Evolutionary conservation across 2,797 vertebrate species (phyloP).

Genomic region (Podarcis lilfordi): DNA sequence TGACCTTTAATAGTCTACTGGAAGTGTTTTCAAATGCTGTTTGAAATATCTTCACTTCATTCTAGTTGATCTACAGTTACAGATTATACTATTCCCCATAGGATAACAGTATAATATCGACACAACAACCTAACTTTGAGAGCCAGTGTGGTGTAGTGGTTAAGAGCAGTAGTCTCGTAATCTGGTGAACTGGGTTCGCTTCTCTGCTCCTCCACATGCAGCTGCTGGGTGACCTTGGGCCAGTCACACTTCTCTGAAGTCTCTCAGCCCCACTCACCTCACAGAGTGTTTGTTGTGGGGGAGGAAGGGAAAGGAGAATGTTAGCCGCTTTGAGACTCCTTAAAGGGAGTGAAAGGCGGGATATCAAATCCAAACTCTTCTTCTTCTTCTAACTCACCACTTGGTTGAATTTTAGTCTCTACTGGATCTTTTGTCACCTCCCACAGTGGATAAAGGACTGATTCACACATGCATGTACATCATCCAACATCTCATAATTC

Average conservation of each 20-base stretch:
- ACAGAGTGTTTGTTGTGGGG: too few relatives aligned
- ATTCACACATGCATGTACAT: constrained; percentile 6
- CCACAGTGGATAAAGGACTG: neutral
- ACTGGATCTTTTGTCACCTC: neutral
- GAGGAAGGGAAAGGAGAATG: too few relatives aligned
- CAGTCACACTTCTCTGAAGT: too few relatives aligned
- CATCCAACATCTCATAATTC: neutral
- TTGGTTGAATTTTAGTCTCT: neutral
- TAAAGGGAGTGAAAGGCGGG: too few relatives aligned
- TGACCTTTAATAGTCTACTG: neutral
- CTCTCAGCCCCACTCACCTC: too few relatives aligned
- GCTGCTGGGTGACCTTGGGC: too few relatives aligned
- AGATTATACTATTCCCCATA: neutral
- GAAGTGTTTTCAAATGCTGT: neutral
- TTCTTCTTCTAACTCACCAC: neutral
- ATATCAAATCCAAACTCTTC: too few relatives aligned
- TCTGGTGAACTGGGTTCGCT: too few relatives aligned
- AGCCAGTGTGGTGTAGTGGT: too few relatives aligned
- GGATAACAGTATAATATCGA: neutral
- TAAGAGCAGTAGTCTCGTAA: too few relatives aligned
- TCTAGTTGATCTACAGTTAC: neutral
- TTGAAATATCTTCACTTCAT: neutral
- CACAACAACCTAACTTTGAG: neutral
- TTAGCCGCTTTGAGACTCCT: too few relatives aligned
- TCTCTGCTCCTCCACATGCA: too few relatives aligned